Evolutionary conservation across 2,797 vertebrate genomes (phyloP), one percentile per base, ranked within the genome.

Genomic region (Trichosurus vulpecula): DNA sequence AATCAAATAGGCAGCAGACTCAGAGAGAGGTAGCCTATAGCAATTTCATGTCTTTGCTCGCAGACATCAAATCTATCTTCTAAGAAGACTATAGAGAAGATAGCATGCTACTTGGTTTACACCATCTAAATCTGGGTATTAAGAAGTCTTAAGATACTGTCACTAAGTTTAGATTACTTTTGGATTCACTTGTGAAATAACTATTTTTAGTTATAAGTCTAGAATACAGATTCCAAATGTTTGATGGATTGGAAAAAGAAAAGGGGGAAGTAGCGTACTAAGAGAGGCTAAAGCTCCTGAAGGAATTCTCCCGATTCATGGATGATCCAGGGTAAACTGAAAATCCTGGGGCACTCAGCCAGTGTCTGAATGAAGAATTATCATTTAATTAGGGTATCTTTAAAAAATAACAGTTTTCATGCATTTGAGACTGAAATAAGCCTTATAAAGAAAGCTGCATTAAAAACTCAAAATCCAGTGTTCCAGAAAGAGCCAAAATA

Each of bases 1-100:
- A 98, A 98, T 98, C 98, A 98, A 98, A 97, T 74, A 97, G 97
- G 97, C 97, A 89, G 96, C 97, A 98, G 96, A 94, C 93, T 97
- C 96, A 96, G 97, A 98, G 98, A 98, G 97, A 89, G 96, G 97
- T 96, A 95, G 95, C 96, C 97, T 97, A 97, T 91, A 97, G 97
- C 95, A 98, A 98, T 97, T 97, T 96, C 96, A 94, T 94, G 97
- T 97, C 97, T 98, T 98, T 97, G 96, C 98, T 98, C 54, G 12
- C 93, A 97, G 98, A 98, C 95, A 97, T 97, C 97, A 97, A 95
- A 98, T 98, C 94, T 97, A 95, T 98, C 98, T 98, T 98, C 95
- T 91, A 95, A 97, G 92, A 97, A 97, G 95, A 97, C 98, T 97
- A 96, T 19, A 95, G 96, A 97, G 95, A 95, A 98, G 97, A 97